Percentiles rank a stretch among this genome's conserved stretches.
Evolutionary conservation across 2,113 vertebrate genomes (phyloP).

Genomic region (Alligator mississippiensis): DNA sequence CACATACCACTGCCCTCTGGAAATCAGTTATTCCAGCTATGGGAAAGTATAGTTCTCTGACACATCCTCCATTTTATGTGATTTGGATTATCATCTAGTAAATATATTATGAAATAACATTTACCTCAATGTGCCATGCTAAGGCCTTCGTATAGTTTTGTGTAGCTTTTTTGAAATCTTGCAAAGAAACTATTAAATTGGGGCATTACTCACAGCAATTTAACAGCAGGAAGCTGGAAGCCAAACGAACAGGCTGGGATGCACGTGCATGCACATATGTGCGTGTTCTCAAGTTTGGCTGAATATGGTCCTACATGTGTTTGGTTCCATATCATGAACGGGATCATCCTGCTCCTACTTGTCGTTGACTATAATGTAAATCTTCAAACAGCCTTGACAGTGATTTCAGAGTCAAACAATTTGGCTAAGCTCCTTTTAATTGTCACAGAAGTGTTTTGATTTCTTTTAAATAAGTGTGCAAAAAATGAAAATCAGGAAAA

Average conservation of each 20-base stretch:
- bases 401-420: neutral
- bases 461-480: neutral
- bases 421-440: too few species aligned
- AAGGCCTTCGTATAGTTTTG: neutral
- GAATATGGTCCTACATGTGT: neutral
- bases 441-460: too few species aligned
- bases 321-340: too few species aligned
- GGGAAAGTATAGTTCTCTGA: rapidly evolving
- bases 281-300: too few species aligned
- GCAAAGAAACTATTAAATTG: neutral
- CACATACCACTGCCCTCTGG: rapidly evolving
- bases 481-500: neutral
- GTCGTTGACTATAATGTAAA: neutral
- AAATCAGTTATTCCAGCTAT: rapidly evolving
- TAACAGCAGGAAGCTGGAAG: neutral
- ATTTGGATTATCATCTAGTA: neutral
- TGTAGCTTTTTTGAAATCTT: neutral
- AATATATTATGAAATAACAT: neutral
- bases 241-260: neutral
- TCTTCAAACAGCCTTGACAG: neutral
- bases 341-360: too few species aligned
- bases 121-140: neutral
- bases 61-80: neutral
- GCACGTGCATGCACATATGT: too few species aligned
- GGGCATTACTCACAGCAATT: neutral